A percentile compares a stretch with the other conserved stretches of the same genome.
Evolutionary conservation across 1,140 invertebrate genomes (phyloP).

Genomic region (Micrasema minimum): DNA sequence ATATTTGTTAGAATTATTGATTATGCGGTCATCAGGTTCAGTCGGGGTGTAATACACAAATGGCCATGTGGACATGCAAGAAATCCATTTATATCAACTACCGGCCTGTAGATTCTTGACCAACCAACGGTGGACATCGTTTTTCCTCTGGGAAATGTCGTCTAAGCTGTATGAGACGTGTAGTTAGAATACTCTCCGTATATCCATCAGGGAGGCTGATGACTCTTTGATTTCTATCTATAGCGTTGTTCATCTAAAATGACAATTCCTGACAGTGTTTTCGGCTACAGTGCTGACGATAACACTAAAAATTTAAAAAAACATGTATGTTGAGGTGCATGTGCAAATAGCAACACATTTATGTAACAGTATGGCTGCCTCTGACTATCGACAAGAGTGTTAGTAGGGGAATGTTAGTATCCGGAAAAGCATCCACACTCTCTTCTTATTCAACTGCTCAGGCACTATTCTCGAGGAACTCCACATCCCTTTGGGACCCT

Average conservation of each 20-base stretch:
- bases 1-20: constrained; percentile 49
- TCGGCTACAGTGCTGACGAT: constrained; percentile 30
- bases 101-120: constrained; percentile 46
- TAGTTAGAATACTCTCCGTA: background rate
- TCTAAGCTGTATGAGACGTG: background rate
- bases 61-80: constrained; percentile 43
- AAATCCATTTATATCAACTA: constrained; percentile 37
- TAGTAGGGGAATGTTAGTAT: too few relatives aligned
- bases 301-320: constrained; percentile 44
- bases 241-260: constrained; percentile 39
- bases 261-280: constrained; percentile 4
- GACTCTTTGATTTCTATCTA: constrained; percentile 35
- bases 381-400: too few relatives aligned
- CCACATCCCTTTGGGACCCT: too few relatives aligned
- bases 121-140: constrained; percentile 41
- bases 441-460: too few relatives aligned
- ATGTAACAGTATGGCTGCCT: too few relatives aligned
- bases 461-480: too few relatives aligned
- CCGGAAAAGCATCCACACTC: too few relatives aligned
- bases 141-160: constrained; percentile 29
- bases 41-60: constrained; percentile 44
- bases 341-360: too few relatives aligned
- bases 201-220: constrained; percentile 33
- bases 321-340: background rate
- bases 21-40: constrained; percentile 42